Evolutionary conservation across 1,140 invertebrate genomes (phyloP).

Genomic region (Megathymus violae): DNA sequence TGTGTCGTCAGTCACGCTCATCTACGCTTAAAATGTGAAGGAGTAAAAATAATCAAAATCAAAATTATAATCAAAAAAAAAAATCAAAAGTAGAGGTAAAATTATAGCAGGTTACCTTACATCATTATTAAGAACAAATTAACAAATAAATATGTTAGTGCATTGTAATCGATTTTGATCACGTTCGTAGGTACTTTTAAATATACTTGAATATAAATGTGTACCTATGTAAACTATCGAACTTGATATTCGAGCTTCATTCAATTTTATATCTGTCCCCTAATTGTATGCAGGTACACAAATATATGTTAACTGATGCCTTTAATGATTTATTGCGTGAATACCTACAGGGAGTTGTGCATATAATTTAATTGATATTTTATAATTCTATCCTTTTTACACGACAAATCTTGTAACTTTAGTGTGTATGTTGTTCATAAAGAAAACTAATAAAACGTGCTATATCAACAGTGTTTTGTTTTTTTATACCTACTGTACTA

Average conservation of each 20-base stretch:
- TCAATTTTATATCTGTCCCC: constrained; percentile 15
- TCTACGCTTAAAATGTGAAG: constrained; percentile 7
- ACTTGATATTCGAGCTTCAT: constrained; percentile 21
- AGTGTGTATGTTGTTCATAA: constrained; percentile 48
- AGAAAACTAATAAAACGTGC: constrained; percentile 56
- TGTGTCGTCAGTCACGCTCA: too few species aligned
- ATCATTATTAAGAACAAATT: neutral
- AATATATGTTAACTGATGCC: constrained; percentile 38
- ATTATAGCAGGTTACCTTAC: neutral
- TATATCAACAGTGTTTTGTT: constrained; percentile 38
- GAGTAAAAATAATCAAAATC: too few species aligned
- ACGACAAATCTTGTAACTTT: constrained; percentile 49
- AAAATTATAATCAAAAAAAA: too few species aligned
- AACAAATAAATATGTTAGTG: neutral
- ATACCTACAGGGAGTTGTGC: constrained; percentile 65
- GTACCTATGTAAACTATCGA: constrained; percentile 10
- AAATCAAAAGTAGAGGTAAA: constrained; percentile 13
- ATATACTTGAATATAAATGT: neutral
- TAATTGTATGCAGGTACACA: constrained; percentile 17
- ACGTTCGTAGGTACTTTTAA: neutral
- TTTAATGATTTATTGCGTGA: constrained; percentile 58
- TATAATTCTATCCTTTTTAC: constrained; percentile 51
- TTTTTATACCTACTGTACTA: too few species aligned
- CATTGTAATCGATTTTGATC: constrained; percentile 12
- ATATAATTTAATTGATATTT: constrained; percentile 54